A percentile compares a stretch with the other conserved stretches of the same genome.
Evolutionary conservation across 2,797 vertebrate species (phyloP).

Genomic region (Anabacerthia variegaticeps): DNA sequence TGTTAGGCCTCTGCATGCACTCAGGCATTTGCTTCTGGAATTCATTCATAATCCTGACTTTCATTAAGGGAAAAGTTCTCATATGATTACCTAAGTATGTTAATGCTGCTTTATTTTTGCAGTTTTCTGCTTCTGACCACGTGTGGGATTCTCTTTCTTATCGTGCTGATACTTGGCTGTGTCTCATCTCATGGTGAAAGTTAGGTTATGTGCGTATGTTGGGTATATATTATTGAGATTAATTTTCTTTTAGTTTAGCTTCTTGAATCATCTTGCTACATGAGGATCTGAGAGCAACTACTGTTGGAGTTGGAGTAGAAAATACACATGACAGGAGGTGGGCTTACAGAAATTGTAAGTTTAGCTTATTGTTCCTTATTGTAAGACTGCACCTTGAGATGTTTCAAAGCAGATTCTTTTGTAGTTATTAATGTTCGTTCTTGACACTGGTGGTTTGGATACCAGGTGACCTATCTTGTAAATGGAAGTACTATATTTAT

Average conservation of each 20-base stretch:
- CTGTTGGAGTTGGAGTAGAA: neutral
- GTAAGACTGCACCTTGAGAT: neutral
- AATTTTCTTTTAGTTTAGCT: neutral
- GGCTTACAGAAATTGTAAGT: neutral
- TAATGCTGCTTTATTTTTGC: neutral
- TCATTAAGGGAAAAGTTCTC: neutral
- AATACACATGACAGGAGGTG: accelerated
- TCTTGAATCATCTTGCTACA: neutral
- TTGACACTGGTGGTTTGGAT: neutral
- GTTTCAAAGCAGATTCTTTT: neutral
- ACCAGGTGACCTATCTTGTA: neutral
- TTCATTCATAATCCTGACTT: neutral
- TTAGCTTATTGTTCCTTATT: neutral
- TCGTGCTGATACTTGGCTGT: neutral
- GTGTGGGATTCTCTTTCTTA: neutral
- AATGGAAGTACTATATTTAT: neutral
- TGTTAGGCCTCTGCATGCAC: neutral
- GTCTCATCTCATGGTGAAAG: neutral
- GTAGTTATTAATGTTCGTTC: neutral
- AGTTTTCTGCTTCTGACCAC: neutral
- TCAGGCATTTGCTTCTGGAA: neutral
- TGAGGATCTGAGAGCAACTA: neutral
- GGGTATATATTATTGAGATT: neutral
- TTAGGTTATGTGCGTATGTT: neutral
- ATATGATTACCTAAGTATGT: neutral